Conservation (phyloP, 2,797 vertebrate species). For the Crocidura indochinensis region DNA sequence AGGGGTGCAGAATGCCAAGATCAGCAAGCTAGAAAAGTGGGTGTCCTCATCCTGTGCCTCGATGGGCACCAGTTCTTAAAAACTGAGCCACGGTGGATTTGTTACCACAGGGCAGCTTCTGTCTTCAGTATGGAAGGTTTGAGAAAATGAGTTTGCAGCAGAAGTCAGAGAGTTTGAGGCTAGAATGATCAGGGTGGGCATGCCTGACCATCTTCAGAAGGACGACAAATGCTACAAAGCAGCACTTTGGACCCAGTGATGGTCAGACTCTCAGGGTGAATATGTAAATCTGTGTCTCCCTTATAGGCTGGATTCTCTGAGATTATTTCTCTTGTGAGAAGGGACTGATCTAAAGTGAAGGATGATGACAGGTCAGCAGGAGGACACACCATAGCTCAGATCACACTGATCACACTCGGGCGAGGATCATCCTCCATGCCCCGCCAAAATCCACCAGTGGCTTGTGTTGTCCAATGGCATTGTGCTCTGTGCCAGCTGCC, state of each 20-base stretch:
- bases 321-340: not conserved
- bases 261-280: not conserved
- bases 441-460: not conserved
- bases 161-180: not conserved
- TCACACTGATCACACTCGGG: not conserved
- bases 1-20: too few relatives aligned
- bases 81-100: too few relatives aligned
- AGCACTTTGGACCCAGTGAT: not conserved
- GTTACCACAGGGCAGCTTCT: not conserved
- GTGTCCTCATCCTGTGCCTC: too few relatives aligned
- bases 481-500: not conserved
- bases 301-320: not conserved
- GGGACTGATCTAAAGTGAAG: not conserved
- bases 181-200: constrained; percentile 6
- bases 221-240: constrained; percentile 18
- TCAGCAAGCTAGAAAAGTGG: too few relatives aligned
- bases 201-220: not conserved
- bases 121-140: not conserved
- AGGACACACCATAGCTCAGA: not conserved
- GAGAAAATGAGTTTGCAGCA: not conserved
- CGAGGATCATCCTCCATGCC: not conserved
- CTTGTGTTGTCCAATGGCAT: not conserved
- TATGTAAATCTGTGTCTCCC: not conserved
- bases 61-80: too few relatives aligned
- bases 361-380: not conserved